Evolutionary conservation across 2,888 invertebrate species (phyloP).

Genomic region (Pollenia angustigena): DNA sequence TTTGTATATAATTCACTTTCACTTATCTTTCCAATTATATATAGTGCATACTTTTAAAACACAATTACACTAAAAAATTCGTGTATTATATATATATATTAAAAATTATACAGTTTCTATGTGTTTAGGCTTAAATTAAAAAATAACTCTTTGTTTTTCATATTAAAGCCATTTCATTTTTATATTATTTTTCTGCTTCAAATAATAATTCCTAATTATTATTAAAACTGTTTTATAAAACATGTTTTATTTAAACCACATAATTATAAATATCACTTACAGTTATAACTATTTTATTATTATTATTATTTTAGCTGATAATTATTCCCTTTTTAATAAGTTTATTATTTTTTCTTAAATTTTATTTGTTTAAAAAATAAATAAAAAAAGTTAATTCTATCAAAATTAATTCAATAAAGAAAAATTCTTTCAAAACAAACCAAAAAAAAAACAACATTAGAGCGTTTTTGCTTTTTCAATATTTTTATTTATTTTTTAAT

Average conservation of each 20-base stretch:
- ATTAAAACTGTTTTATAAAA: constrained; percentile 23
- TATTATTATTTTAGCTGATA: constrained; percentile 57
- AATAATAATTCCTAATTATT: constrained; percentile 60
- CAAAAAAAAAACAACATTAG: constrained; percentile 24
- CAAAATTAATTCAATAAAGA: constrained; percentile 68
- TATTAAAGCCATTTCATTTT: constrained; percentile 9
- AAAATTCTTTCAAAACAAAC: constrained; percentile 60
- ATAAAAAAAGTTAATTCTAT: constrained; percentile 64
- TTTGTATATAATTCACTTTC: constrained; percentile 42
- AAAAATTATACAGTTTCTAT: not conserved
- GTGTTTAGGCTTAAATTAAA: constrained; percentile 16
- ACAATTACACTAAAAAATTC: not conserved
- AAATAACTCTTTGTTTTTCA: constrained; percentile 1
- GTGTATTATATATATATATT: constrained; percentile 26
- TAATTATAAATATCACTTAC: constrained; percentile 41
- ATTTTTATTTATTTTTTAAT: constrained; percentile 66
- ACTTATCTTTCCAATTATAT: constrained; percentile 20
- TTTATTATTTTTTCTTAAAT: constrained; percentile 45
- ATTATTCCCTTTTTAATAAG: constrained; percentile 31
- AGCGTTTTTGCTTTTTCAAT: constrained; percentile 42
- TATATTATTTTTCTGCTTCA: constrained; percentile 25
- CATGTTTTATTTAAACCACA: constrained; percentile 36
- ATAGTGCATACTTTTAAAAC: not conserved
- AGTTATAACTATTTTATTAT: constrained; percentile 33
- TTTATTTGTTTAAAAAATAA: constrained; percentile 73